A percentile compares a stretch with the other conserved stretches of the same genome.
Conservation (phyloP, 2,888 invertebrate genomes). For the Pandemis heparana region DNA sequence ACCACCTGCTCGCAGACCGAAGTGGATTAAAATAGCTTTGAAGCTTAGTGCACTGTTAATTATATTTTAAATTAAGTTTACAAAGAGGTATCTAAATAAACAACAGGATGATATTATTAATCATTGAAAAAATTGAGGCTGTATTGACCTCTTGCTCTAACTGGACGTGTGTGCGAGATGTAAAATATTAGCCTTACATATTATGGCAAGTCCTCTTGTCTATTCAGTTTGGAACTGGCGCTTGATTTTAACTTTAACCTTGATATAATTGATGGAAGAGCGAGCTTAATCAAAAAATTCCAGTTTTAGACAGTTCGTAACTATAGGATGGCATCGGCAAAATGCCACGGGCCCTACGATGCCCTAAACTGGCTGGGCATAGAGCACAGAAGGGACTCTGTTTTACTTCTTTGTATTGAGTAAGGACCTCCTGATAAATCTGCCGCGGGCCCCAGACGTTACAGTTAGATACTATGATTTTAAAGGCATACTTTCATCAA, state of each 20-base stretch:
- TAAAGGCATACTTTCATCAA: not conserved
- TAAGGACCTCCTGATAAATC: too few species aligned
- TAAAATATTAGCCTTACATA: not conserved
- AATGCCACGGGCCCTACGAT: too few species aligned
- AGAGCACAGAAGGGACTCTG: too few species aligned
- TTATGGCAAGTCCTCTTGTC: too few species aligned
- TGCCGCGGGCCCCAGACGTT: not conserved
- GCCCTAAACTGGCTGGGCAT: too few species aligned
- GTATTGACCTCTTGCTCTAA: not conserved
- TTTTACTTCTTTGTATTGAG: too few species aligned
- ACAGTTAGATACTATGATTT: not conserved
- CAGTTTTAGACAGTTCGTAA: too few species aligned
- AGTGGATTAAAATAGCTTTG: not conserved
- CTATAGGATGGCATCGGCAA: too few species aligned
- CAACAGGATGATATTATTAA: not conserved
- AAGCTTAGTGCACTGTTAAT: conserved; percentile 18
- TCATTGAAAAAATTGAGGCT: not conserved
- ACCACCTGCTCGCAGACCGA: conserved; percentile 13
- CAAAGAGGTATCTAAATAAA: not conserved
- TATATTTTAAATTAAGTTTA: conserved; percentile 1
- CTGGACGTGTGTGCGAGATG: not conserved
- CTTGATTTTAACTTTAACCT: too few species aligned
- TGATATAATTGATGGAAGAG: too few species aligned
- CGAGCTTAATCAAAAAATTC: too few species aligned
- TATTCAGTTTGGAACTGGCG: too few species aligned